A percentile compares a stretch with the other conserved stretches of the same genome.
Conservation (phyloP, 2,888 invertebrate species). For the Coronaproctus castanopsis region DNA sequence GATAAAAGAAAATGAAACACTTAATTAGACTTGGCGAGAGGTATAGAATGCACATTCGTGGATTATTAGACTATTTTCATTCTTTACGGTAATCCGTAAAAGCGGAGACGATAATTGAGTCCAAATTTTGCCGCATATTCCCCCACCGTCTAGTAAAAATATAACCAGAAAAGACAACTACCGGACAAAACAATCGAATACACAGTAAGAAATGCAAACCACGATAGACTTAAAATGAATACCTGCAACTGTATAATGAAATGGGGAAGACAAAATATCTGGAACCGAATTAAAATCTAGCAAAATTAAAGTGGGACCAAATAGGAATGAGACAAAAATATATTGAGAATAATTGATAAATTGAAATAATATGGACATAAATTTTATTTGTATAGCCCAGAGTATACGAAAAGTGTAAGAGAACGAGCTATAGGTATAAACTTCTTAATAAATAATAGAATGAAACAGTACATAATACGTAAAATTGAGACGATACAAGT, state of each 20-base stretch:
- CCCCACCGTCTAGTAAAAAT: neutral
- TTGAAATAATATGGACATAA: neutral
- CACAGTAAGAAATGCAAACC: neutral
- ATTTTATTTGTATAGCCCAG: neutral
- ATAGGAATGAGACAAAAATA: neutral
- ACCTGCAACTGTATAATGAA: neutral
- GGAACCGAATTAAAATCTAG: neutral
- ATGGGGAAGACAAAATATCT: neutral
- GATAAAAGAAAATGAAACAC: neutral
- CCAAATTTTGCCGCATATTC: too few species aligned
- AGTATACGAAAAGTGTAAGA: neutral
- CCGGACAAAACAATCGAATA: neutral
- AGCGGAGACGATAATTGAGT: neutral
- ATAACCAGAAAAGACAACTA: neutral
- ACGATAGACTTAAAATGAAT: neutral
- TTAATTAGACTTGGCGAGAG: neutral
- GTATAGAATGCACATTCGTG: neutral
- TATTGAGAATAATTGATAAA: neutral
- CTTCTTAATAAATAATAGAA: neutral
- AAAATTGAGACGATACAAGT: neutral
- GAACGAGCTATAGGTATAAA: neutral
- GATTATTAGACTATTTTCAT: neutral
- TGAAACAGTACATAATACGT: neutral
- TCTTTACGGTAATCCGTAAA: neutral
- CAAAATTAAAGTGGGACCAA: neutral